Evolutionary conservation across 2,888 invertebrate species (phyloP), one percentile per base, ranked within the genome.

Genomic region (Magallana nippona): DNA sequence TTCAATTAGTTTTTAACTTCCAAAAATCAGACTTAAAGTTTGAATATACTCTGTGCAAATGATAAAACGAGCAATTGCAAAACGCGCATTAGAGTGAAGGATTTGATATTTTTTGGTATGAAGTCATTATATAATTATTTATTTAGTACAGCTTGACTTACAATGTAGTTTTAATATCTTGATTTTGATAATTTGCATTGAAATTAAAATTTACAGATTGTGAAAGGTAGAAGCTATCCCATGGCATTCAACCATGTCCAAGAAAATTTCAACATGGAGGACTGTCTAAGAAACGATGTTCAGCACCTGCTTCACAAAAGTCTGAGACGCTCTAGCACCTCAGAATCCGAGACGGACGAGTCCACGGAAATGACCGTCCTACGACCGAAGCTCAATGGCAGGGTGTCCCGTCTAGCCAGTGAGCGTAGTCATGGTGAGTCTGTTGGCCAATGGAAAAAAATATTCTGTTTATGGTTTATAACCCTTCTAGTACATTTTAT

Each of bases 321-420:
- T 10, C 86, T 89, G 10, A 88, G 91, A 77, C 91, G 92, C 10
- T 93, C 93, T 1, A 93, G 93, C 79, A 93, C 92, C 83, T 92
- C 93, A 8, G 94, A 94, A 82, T 92, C 93, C 5, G 94, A 94
- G 81, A 92, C 92, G 1, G 94, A 93, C 78, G 92, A 92, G 10
- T 91, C 93, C 13, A 91, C 90, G 15, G 93, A 93, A 82, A 94
- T 94, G 93, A 94, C 93, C 0, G 92, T 94, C 78, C 93, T 94
- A 55, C 88, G 92, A 82, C 91, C 91, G n/a, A 90, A 90, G 55
- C 83, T 89, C 1, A 85, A 90, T 1, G 86, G 90, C 32, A 86
- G 89, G 1, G 89, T 89, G 78, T 88, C 91, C 10, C 87, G 93
- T 17, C 92, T 91, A 56, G 89, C 90, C 80, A 93, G 93, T 89